Percentiles rank a stretch among this genome's conserved stretches.
These are phyloP conservation scores for Lamellibrachia columna DNA, from an alignment of 2,888 invertebrate genomes.

Conservation along the genomic window DNA sequence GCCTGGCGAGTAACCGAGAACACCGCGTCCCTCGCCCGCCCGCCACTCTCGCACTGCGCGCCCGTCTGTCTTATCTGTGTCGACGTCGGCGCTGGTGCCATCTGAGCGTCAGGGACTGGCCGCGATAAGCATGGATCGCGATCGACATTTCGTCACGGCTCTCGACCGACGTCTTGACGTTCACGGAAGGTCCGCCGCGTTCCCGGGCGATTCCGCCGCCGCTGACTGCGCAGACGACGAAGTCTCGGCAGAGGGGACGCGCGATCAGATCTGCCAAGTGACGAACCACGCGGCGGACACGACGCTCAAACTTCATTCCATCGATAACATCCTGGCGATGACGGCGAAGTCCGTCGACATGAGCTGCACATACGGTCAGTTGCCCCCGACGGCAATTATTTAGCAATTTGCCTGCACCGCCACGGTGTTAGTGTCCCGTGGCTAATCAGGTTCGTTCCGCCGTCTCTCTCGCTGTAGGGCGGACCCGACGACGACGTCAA, in stretches of 20 bases:
- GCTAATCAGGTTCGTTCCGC: background rate
- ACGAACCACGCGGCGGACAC: background rate
- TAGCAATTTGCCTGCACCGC: background rate
- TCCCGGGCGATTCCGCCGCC: background rate
- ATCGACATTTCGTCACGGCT: background rate
- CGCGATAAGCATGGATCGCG: conserved; percentile 6
- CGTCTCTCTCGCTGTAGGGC: background rate
- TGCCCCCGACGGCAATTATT: background rate
- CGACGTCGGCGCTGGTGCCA: background rate
- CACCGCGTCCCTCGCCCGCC: background rate
- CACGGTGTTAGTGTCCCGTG: background rate
- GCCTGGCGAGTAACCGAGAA: background rate
- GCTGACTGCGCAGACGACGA: background rate
- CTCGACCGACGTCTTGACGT: background rate
- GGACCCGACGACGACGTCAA: background rate
- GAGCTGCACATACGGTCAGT: background rate
- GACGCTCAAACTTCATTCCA: background rate
- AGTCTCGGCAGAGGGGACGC: background rate
- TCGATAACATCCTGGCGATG: background rate
- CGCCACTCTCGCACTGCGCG: background rate
- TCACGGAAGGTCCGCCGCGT: background rate
- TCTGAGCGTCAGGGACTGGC: background rate
- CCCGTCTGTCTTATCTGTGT: background rate
- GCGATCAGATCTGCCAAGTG: background rate
- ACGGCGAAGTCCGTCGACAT: background rate